Conservation (phyloP, 2,113 vertebrate genomes). For the Apodemus sylvaticus region DNA sequence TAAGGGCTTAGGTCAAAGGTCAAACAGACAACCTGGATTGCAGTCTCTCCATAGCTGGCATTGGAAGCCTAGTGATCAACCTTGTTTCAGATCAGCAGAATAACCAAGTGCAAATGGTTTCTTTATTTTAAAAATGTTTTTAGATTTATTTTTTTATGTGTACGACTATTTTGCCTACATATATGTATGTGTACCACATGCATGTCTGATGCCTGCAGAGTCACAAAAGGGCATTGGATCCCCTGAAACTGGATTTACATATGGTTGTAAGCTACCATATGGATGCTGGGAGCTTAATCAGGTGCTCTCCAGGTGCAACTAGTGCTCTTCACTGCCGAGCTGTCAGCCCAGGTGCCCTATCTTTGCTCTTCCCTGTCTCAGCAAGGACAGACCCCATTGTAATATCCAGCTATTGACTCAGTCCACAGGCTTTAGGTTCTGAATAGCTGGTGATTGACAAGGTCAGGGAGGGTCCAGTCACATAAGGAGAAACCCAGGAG, state of each 20-base stretch:
- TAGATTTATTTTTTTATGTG: neutral
- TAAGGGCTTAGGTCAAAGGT: neutral
- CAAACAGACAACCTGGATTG: neutral
- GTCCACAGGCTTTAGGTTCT: neutral
- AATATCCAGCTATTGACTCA: neutral
- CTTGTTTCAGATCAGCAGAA: slow-evolving; percentile 17
- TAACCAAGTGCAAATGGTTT: neutral
- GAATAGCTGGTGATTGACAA: neutral
- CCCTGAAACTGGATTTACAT: neutral
- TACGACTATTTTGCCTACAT: neutral
- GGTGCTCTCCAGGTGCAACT: neutral
- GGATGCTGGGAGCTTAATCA: neutral
- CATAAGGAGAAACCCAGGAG: neutral
- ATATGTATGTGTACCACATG: neutral
- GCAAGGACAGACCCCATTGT: neutral
- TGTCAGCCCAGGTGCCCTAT: neutral
- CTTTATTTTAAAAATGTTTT: neutral
- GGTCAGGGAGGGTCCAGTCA: neutral
- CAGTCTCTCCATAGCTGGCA: neutral
- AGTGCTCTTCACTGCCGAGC: neutral
- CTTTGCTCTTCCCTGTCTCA: neutral
- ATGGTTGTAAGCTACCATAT: neutral
- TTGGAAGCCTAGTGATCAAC: neutral
- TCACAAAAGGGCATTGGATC: neutral
- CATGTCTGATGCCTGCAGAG: neutral